Conservation (phyloP, 2,888 invertebrate species). For the Ectobius pallidus region DNA sequence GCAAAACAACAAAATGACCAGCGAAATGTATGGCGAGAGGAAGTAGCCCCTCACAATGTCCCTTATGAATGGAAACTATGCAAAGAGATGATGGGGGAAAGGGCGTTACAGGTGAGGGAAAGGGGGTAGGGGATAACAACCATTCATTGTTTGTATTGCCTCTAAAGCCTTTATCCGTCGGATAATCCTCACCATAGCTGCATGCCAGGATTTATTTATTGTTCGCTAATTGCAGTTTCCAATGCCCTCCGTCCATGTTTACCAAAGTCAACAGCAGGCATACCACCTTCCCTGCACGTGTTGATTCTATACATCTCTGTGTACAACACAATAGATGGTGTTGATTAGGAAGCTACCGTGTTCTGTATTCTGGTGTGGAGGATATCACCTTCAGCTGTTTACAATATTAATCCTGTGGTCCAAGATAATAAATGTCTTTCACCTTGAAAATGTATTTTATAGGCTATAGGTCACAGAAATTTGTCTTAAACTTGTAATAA, state of each 20-base stretch:
- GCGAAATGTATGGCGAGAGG: neutral
- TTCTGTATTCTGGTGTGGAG: too few relatives aligned
- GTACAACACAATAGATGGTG: too few relatives aligned
- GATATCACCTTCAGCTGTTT: too few relatives aligned
- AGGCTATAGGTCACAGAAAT: too few relatives aligned
- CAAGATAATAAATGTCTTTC: too few relatives aligned
- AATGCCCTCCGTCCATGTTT: constrained; percentile 1
- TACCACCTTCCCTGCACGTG: neutral
- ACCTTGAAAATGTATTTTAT: too few relatives aligned
- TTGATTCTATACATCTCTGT: neutral
- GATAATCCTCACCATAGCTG: constrained; percentile 3
- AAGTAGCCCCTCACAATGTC: neutral
- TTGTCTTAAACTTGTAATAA: too few relatives aligned
- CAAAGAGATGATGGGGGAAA: neutral
- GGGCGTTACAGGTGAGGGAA: neutral
- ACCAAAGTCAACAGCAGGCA: constrained; percentile 12
- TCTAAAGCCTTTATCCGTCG: neutral
- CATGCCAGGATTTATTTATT: constrained; percentile 21
- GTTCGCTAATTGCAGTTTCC: constrained; percentile 21
- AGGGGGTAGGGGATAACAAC: too few relatives aligned
- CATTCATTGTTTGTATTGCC: constrained; percentile 5
- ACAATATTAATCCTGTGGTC: too few relatives aligned
- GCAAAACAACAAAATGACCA: too few relatives aligned
- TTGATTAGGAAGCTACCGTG: too few relatives aligned
- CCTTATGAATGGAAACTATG: neutral